Evolutionary conservation across 2,113 vertebrate species (phyloP).

Genomic region (Zosterops lateralis): DNA sequence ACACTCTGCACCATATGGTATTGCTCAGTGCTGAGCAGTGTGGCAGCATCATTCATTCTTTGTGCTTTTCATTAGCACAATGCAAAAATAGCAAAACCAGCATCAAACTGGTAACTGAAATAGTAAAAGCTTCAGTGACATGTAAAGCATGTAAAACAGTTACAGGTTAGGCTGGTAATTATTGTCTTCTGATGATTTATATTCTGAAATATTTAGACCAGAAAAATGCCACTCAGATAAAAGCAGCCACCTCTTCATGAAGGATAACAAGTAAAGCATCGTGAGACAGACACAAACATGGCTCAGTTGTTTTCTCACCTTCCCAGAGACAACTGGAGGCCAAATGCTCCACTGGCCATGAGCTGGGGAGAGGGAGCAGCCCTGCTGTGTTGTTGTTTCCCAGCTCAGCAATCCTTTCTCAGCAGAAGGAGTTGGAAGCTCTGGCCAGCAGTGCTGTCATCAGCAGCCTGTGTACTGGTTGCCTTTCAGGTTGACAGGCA

Average conservation of each 20-base stretch:
- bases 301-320: constrained; percentile 2
- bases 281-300: not conserved
- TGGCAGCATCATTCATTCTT: not conserved
- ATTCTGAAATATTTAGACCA: not conserved
- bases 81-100: not conserved
- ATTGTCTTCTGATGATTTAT: not conserved
- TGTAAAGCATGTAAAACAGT: not conserved
- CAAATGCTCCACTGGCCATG: not conserved
- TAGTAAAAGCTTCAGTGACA: not conserved
- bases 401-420: not conserved
- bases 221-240: not conserved
- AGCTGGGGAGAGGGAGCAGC: not conserved
- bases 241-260: not conserved
- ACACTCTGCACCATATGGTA: constrained; percentile 24
- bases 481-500: not conserved
- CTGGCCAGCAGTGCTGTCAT: not conserved
- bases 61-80: constrained; percentile 14
- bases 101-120: not conserved
- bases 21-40: not conserved
- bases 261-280: not conserved
- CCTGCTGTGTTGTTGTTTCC: not conserved
- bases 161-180: not conserved
- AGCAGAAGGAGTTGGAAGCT: not conserved
- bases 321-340: not conserved
- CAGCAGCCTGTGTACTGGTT: not conserved